phyloP scores from a whole-genome alignment of 2,113 vertebrate genomes.

The Takifugu bimaculatus region DNA sequence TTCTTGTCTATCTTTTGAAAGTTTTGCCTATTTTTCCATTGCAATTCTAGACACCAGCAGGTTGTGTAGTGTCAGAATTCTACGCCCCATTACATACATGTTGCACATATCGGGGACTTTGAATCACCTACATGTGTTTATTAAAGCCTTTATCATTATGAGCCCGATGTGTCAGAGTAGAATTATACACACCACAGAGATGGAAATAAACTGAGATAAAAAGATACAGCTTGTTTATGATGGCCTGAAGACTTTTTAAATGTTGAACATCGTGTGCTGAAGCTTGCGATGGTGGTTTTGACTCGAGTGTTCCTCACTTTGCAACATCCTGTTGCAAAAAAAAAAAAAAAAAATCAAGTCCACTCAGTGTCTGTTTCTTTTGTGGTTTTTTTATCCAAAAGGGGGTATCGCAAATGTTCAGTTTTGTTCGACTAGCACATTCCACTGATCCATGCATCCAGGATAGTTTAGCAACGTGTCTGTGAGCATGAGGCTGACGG shows the following conservation, averaged over 20 bases:
- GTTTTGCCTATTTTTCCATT: too few species aligned
- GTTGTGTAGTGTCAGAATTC: too few species aligned
- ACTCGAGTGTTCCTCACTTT: constrained; percentile 50
- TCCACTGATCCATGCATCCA: background rate
- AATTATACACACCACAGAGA: constrained; percentile 57
- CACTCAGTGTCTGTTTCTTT: constrained; percentile 4
- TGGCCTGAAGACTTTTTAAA: background rate
- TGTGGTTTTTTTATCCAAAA: constrained; percentile 8
- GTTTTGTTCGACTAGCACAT: background rate
- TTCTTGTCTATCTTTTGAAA: too few species aligned
- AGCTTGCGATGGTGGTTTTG: constrained; percentile 8
- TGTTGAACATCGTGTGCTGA: background rate
- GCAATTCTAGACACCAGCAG: too few species aligned
- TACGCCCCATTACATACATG: too few species aligned
- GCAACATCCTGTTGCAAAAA: constrained; percentile 71
- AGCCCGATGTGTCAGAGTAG: constrained; percentile 25
- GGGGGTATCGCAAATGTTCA: background rate
- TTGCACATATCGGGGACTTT: too few species aligned
- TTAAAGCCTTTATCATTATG: background rate
- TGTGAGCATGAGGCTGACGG: background rate
- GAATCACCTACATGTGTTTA: too few species aligned
- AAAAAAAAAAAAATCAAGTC: constrained; percentile 18
- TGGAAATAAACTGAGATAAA: constrained; percentile 50
- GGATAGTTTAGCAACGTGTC: background rate
- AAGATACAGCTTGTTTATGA: background rate